Conservation (phyloP, 2,113 vertebrate genomes). For the Scomber colias region DNA sequence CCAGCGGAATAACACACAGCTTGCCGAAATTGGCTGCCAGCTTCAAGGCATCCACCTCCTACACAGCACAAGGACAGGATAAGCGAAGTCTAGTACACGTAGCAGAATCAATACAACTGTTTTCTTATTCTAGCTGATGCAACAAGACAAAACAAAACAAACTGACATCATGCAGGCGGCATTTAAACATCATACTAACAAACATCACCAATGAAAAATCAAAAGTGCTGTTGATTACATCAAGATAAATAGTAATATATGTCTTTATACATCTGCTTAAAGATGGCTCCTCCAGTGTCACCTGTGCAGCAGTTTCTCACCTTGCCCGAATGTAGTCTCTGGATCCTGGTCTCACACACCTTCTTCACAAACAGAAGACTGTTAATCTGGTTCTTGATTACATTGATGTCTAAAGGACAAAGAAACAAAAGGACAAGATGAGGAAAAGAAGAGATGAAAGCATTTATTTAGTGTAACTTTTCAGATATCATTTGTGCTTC, state of each 20-base stretch:
- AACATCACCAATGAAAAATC: background rate
- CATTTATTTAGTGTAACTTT: background rate
- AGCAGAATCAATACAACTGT: conserved; percentile 12
- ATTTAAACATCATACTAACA: background rate
- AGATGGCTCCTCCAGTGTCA: background rate
- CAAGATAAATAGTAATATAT: background rate
- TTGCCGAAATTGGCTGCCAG: conserved; percentile 98
- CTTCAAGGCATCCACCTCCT: conserved; percentile 98
- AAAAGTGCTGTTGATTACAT: background rate
- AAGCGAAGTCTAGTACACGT: conserved; percentile 9
- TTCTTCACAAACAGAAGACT: conserved; percentile 99
- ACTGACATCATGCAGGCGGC: background rate
- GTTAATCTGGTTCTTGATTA: conserved; percentile 99
- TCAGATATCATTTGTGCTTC: background rate
- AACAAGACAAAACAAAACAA: background rate
- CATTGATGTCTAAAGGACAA: conserved; percentile 93
- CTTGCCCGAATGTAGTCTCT: conserved; percentile 97
- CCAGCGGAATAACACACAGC: conserved; percentile 97
- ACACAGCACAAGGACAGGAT: conserved; percentile 37
- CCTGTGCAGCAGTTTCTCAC: conserved; percentile 81
- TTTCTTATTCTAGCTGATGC: background rate
- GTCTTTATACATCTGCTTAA: background rate
- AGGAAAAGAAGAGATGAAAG: background rate
- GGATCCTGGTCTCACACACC: conserved; percentile 98
- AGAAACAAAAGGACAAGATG: conserved; percentile 40